A percentile compares a stretch with the other conserved stretches of the same genome.
Conservation (phyloP, 2,888 invertebrate species). For the Malthinus flaveolus region DNA sequence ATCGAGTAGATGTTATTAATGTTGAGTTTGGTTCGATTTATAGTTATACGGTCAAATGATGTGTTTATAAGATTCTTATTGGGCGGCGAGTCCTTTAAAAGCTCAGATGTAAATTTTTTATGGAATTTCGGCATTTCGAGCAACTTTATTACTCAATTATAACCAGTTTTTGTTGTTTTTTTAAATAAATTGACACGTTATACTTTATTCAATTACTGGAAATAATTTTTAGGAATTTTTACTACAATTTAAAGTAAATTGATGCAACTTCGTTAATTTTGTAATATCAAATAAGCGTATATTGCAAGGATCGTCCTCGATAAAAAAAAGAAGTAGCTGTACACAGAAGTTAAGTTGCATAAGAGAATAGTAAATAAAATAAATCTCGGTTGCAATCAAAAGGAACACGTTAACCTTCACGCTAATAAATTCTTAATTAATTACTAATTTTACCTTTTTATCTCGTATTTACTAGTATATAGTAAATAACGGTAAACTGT, state of each 20-base stretch:
- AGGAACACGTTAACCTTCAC: slow-evolving; percentile 31
- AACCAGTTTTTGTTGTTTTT: too few relatives aligned
- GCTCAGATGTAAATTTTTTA: too few relatives aligned
- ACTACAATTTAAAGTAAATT: not conserved
- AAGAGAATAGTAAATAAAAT: slow-evolving; percentile 11
- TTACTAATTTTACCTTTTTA: slow-evolving; percentile 12
- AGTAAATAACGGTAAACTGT: slow-evolving; percentile 12
- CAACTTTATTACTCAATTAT: too few relatives aligned
- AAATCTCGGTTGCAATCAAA: slow-evolving; percentile 24
- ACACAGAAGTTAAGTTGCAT: slow-evolving; percentile 4
- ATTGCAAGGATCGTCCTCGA: slow-evolving; percentile 7
- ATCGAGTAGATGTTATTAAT: too few relatives aligned
- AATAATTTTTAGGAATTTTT: not conserved
- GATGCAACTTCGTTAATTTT: not conserved
- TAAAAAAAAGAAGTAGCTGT: not conserved
- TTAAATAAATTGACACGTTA: too few relatives aligned
- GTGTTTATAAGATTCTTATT: too few relatives aligned
- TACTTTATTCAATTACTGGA: not conserved
- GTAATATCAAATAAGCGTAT: slow-evolving; percentile 3
- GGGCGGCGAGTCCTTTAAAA: too few relatives aligned
- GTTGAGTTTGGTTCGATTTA: too few relatives aligned
- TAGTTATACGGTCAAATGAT: too few relatives aligned
- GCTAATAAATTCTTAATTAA: slow-evolving; percentile 28
- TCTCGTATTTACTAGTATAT: slow-evolving; percentile 1
- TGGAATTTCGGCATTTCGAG: too few relatives aligned